Evolutionary conservation across 64 coral and sea anemone species (phyloP).

Genomic region (Actinia equina): DNA sequence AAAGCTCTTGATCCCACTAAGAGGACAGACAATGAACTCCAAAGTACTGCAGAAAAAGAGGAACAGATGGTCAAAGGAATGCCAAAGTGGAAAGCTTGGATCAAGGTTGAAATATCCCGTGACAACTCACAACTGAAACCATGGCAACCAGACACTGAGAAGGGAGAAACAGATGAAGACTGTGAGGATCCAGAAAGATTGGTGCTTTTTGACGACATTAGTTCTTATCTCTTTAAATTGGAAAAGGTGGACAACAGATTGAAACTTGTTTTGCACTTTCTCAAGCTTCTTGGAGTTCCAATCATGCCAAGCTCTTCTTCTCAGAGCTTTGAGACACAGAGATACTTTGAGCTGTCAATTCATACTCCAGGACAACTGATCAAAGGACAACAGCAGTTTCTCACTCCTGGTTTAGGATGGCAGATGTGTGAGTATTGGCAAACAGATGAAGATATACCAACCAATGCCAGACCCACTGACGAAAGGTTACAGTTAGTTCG

Average conservation of each 20-base stretch:
- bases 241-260: constrained; percentile 47
- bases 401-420: constrained; percentile 14
- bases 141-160: constrained; percentile 77
- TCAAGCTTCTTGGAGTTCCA: constrained; percentile 71
- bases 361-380: constrained; percentile 15
- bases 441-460: neutral
- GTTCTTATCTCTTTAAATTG: constrained; percentile 75
- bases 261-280: constrained; percentile 68
- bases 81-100: constrained; percentile 64
- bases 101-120: constrained; percentile 66
- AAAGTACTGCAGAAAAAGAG: constrained; percentile 22
- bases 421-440: constrained; percentile 32
- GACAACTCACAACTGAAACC: constrained; percentile 70
- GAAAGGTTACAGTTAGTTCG: constrained; percentile 41
- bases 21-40: constrained; percentile 17
- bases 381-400: neutral
- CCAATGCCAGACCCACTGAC: constrained; percentile 11
- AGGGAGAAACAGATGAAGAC: constrained; percentile 79
- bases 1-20: constrained; percentile 9
- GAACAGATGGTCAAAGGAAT: constrained; percentile 27
- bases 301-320: constrained; percentile 15
- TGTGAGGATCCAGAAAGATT: constrained; percentile 96
- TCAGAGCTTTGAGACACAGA: constrained; percentile 8
- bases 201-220: constrained; percentile 92
- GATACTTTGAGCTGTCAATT: neutral